Evolutionary conservation across 2,888 invertebrate genomes (phyloP), one percentile per base, ranked within the genome.

Genomic region (Agrilus mali): DNA sequence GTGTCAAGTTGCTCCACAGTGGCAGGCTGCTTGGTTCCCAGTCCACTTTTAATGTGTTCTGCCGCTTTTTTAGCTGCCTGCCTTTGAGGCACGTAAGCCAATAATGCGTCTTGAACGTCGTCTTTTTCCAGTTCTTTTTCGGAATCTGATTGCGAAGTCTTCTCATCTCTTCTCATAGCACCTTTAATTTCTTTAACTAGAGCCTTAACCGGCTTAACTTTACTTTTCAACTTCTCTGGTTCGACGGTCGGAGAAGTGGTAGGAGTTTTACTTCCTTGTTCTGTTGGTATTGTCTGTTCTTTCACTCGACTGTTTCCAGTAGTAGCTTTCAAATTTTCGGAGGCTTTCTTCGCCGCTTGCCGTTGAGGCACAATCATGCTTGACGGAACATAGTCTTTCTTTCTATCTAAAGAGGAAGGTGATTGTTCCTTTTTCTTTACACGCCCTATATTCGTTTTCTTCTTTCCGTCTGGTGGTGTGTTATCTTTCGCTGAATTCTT

Each of bases 11-110:
- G 34, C 16, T 43, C 64, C 47, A 65, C 67, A 8, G 57, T 68
- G 66, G 49, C 50, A 14, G 50, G 27, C 5, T 42, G 41, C 27
- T 74, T 73, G 54, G 74, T 74, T 42, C 80, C 80, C 53, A 82
- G 70, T 7, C 84, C 85, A 62, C 85, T 86, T 61, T 89, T 87
- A 42, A 90, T 85, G 59, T 88, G 87, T 55, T 89, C 89, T 2
- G 89, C 88, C 0, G 90, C 90, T 63, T 90, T 90, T 62, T 89
- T 89, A 10, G 90, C 90, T 1, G 90, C 90, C 66, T 89, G 87
- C 47, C 90, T 70, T 61, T 92, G 90, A 2, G 90, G 90, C 16
- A 92, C 90, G 62, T 88, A 87, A 0, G 86, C 80, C 35, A 87
- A 74, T 35, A 87, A 74, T 38, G 82, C 73, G 56, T 80, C 77